These are phyloP conservation scores for Amblyopsis rosae DNA, from an alignment of 2,113 vertebrate species.

Conservation along the genomic window DNA sequence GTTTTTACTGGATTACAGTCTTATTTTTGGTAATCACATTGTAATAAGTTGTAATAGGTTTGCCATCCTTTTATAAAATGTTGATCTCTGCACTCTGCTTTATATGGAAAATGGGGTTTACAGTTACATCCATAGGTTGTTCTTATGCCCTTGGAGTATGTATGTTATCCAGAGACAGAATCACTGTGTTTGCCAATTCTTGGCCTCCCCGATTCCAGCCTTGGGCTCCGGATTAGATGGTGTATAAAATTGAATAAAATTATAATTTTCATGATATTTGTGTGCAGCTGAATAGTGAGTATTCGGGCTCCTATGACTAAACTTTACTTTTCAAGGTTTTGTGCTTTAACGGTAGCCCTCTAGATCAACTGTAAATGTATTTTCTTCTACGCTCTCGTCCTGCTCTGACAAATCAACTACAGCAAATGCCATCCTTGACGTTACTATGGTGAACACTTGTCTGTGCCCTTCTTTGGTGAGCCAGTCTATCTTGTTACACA, in stretches of 20 bases:
- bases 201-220: constrained; percentile 24
- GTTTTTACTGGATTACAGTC: too few species aligned
- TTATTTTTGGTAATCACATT: too few species aligned
- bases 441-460: constrained; percentile 51
- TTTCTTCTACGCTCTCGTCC: not conserved
- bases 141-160: constrained; percentile 37
- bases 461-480: constrained; percentile 15
- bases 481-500: constrained; percentile 25
- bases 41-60: not conserved
- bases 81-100: constrained; percentile 16
- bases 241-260: not conserved
- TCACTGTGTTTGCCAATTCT: constrained; percentile 34
- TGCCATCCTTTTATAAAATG: not conserved
- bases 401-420: constrained; percentile 47
- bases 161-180: constrained; percentile 11
- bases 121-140: constrained; percentile 31
- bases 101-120: constrained; percentile 36
- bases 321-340: not conserved
- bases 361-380: constrained; percentile 5
- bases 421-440: constrained; percentile 21
- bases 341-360: constrained; percentile 4
- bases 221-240: constrained; percentile 26
- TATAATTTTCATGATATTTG: not conserved
- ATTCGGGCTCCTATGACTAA: too few species aligned
- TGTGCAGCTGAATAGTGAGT: not conserved